Percentiles rank a stretch among this genome's conserved stretches.
Conservation (phyloP, 1,140 invertebrate genomes). For the Phymastichus coffea region DNA sequence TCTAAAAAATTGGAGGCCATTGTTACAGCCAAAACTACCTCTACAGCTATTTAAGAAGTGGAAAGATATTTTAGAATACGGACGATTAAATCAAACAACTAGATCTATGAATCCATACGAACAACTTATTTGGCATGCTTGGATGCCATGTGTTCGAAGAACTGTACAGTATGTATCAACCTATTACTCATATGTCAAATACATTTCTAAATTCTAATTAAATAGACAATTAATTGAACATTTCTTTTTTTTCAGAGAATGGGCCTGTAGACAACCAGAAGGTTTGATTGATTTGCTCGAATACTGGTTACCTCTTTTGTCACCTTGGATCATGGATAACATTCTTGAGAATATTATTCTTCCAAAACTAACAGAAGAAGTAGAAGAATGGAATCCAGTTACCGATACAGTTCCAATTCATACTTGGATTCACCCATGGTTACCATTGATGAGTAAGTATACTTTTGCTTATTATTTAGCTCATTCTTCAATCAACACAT, state of each 20-base stretch:
- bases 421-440: slow-evolving; percentile 96
- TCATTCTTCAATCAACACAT: no score
- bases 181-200: neutral
- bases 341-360: slow-evolving; percentile 77
- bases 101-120: slow-evolving; percentile 75
- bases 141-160: slow-evolving; percentile 79
- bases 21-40: slow-evolving; percentile 65
- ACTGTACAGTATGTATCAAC: slow-evolving; percentile 63
- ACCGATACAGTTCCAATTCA: slow-evolving; percentile 93
- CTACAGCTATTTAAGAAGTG: slow-evolving; percentile 75
- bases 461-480: neutral
- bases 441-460: slow-evolving; percentile 69
- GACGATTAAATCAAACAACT: slow-evolving; percentile 49
- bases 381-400: slow-evolving; percentile 92
- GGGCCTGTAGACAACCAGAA: slow-evolving; percentile 75
- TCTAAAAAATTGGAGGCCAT: slow-evolving; percentile 73
- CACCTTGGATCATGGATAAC: slow-evolving; percentile 81
- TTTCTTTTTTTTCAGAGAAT: slow-evolving; percentile 51
- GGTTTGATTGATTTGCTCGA: slow-evolving; percentile 79
- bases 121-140: slow-evolving; percentile 83
- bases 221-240: neutral
- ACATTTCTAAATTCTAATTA: neutral
- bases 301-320: slow-evolving; percentile 78
- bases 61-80: slow-evolving; percentile 65
- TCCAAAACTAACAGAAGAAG: slow-evolving; percentile 76